Percentiles rank a stretch among this genome's conserved stretches.
Conservation (phyloP, 2,113 vertebrate species). For the Rhinolophus ferrumequinum region DNA sequence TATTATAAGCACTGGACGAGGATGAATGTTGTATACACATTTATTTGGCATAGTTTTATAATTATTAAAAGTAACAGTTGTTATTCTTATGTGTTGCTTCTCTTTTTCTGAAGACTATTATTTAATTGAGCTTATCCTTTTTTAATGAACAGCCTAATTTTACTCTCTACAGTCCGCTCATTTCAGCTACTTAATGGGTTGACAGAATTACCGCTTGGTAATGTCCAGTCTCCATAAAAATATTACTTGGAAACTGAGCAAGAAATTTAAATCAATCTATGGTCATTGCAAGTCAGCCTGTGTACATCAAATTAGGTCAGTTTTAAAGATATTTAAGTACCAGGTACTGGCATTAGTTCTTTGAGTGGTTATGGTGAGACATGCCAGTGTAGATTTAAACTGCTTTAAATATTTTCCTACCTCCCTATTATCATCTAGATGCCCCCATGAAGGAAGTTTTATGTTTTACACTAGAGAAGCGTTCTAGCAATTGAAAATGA, state of each 20-base stretch:
- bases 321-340: constrained; percentile 50
- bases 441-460: not conserved
- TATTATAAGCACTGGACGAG: not conserved
- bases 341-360: not conserved
- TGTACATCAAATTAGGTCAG: not conserved
- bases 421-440: not conserved
- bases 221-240: not conserved
- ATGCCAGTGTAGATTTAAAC: not conserved
- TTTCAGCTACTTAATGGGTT: constrained; percentile 33
- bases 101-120: constrained; percentile 21
- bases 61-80: constrained; percentile 27
- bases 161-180: constrained; percentile 14
- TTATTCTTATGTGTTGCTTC: constrained; percentile 11
- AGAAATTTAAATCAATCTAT: constrained; percentile 44
- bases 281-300: not conserved
- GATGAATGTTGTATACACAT: not conserved
- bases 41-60: constrained; percentile 25
- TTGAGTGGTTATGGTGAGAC: not conserved
- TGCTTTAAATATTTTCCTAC: not conserved
- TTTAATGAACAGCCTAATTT: constrained; percentile 52
- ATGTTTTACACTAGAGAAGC: not conserved
- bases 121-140: constrained; percentile 24
- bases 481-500: not conserved
- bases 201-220: constrained; percentile 13
- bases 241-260: constrained; percentile 34